A percentile compares a stretch with the other conserved stretches of the same genome.
Evolutionary conservation across 2,888 invertebrate genomes (phyloP).

Genomic region (Agriotes lineatus): DNA sequence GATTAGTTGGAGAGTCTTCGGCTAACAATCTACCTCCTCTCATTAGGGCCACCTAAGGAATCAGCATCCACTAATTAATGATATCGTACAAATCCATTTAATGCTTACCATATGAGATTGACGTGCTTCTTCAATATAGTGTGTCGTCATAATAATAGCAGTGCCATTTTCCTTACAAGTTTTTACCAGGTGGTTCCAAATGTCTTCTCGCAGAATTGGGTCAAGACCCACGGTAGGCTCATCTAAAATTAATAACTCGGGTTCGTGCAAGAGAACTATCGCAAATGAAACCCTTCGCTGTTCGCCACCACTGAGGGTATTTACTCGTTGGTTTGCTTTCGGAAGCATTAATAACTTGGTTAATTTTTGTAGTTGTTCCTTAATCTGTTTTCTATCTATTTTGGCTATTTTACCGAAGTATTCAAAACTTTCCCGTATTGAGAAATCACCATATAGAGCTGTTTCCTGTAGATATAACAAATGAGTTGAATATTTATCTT

Average conservation of each 20-base stretch:
- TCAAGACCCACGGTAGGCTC: slow-evolving; percentile 96
- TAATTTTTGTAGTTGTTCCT: slow-evolving; percentile 77
- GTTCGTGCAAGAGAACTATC: slow-evolving; percentile 88
- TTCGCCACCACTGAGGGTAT: slow-evolving; percentile 89
- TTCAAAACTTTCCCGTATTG: slow-evolving; percentile 84
- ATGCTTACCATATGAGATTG: slow-evolving; percentile 81
- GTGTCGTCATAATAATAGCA: slow-evolving; percentile 89
- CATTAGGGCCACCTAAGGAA: slow-evolving; percentile 81
- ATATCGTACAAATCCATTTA: not conserved
- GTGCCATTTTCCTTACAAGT: slow-evolving; percentile 81
- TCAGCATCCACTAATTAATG: not conserved
- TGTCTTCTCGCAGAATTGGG: slow-evolving; percentile 86
- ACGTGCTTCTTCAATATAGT: slow-evolving; percentile 89
- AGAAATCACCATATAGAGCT: slow-evolving; percentile 85
- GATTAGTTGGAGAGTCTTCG: slow-evolving; percentile 81
- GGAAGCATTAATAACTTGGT: slow-evolving; percentile 83
- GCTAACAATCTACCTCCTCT: slow-evolving; percentile 86
- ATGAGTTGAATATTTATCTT: too few species aligned
- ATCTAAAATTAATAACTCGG: slow-evolving; percentile 89
- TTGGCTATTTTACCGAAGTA: slow-evolving; percentile 91
- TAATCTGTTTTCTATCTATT: slow-evolving; percentile 74
- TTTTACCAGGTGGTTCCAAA: slow-evolving; percentile 87
- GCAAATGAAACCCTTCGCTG: slow-evolving; percentile 91
- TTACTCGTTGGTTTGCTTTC: slow-evolving; percentile 72
- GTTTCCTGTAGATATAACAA: slow-evolving; percentile 63